Base-by-base conservation (phyloP, 2,888 invertebrate genomes). In the Drosophila conformis region DNA sequence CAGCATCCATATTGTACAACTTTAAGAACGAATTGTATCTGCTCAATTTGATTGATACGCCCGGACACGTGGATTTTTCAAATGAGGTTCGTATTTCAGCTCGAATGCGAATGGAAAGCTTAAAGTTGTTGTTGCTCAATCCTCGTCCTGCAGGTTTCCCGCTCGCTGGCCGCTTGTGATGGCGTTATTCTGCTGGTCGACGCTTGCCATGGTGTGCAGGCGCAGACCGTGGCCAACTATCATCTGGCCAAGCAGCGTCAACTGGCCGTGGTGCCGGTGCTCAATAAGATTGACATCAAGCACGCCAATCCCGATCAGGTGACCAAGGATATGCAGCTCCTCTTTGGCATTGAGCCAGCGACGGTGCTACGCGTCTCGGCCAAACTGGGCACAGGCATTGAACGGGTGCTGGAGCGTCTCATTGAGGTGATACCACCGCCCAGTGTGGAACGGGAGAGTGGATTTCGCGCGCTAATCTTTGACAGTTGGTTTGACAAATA, bases 141-240 rank as follows among this genome's bases (percentile, higher is more conserved):
- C 21, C 15, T 42, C 2, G 13, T 15, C 10, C 27, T 62, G 18
- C 79, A 96, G 96, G 96, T 96, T 77, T 96, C 97, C 1, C 94
- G 99, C 64, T 99, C 99, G 57, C 94, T 99, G 64, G 95, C 96
- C 69, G 98, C 98, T 56, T 99, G 98, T 91, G 98, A 99, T 94
- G 99, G 99, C 13, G 99, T 98, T 0, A 95, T 99, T 77, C 94
- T 99, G 64, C 93, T 99, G 59, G 98, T 99, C 0, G 99, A 99
- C 94, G 98, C 99, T 1, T 99, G 98, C 93, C 98, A 98, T 94
- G 97, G 97, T 11, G 96, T 99, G 3, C 98, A 99, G 94, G 99
- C 99, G 0, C 99, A 99, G 93, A 99, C 99, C 0, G 98, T 99
- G 2, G 99, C 99, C 21, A 99, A 99, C 90, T 99, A 98, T 93